phyloP scores from a whole-genome alignment of 2,888 invertebrate genomes.

The Eupithecia dodoneata region DNA sequence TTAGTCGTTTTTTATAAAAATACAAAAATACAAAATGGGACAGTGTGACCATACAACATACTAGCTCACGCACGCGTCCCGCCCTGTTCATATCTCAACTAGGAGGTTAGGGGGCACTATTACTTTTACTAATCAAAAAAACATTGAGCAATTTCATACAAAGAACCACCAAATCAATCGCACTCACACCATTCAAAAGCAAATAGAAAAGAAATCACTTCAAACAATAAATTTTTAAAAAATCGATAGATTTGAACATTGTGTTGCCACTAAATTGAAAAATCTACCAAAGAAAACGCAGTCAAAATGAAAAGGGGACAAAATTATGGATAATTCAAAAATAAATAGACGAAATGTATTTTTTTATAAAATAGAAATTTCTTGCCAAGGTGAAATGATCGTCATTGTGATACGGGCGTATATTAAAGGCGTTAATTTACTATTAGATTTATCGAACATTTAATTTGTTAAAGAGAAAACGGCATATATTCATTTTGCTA shows the following conservation, averaged over 20 bases:
- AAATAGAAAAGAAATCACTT: conserved; percentile 38
- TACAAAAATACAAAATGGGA: conserved; percentile 85
- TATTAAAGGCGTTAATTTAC: conserved; percentile 60
- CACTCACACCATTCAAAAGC: conserved; percentile 57
- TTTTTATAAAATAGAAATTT: conserved; percentile 45
- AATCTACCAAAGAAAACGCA: conserved; percentile 55
- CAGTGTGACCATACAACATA: conserved; percentile 75
- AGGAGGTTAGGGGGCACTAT: conserved; percentile 74
- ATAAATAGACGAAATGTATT: conserved; percentile 48
- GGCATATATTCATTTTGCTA: conserved; percentile 47
- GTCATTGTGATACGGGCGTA: conserved; percentile 56
- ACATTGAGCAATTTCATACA: conserved; percentile 79
- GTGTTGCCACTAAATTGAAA: conserved; percentile 53
- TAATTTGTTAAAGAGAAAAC: conserved; percentile 56
- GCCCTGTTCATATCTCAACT: conserved; percentile 63
- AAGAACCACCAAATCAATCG: conserved; percentile 64
- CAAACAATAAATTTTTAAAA: conserved; percentile 49
- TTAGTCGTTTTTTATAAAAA: conserved; percentile 82
- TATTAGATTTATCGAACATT: conserved; percentile 49
- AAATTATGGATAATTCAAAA: conserved; percentile 52
- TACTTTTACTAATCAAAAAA: conserved; percentile 62
- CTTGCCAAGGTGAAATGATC: conserved; percentile 58
- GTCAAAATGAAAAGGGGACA: conserved; percentile 60
- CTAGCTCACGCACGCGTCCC: conserved; percentile 71
- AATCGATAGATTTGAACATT: conserved; percentile 46